These are phyloP conservation scores for Lithobates sylvaticus DNA, from an alignment of 2,797 vertebrate genomes.

Conservation along the genomic window DNA sequence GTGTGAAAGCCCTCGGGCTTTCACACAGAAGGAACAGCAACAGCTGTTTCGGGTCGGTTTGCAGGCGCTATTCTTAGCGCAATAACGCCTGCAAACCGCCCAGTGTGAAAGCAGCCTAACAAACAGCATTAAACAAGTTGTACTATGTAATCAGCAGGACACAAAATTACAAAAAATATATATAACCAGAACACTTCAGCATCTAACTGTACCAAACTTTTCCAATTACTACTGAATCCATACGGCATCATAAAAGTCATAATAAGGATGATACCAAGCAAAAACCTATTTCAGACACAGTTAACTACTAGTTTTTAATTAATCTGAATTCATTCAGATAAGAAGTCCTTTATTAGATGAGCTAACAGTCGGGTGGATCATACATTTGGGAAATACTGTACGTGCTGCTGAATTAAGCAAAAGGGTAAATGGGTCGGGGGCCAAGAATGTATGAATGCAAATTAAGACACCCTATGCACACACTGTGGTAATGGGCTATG, in stretches of 20 bases:
- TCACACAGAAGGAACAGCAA: too few species aligned
- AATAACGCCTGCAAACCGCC: too few species aligned
- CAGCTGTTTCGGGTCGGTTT: too few species aligned
- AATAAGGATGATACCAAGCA: conserved; percentile 28
- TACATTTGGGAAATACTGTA: conserved; percentile 72
- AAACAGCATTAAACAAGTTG: conserved; percentile 2
- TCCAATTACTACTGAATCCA: conserved; percentile 5
- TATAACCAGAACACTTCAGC: conserved; percentile 43
- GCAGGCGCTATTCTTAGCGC: too few species aligned
- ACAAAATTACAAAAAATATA: conserved; percentile 53
- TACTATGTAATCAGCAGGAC: conserved; percentile 49
- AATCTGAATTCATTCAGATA: conserved; percentile 76
- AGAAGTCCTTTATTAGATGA: conserved; percentile 76
- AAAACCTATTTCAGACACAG: conserved; percentile 64
- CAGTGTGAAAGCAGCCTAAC: too few species aligned
- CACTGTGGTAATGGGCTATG: conserved; percentile 69
- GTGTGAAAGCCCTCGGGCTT: too few species aligned
- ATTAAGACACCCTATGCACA: conserved; percentile 77
- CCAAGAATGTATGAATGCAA: conserved; percentile 83
- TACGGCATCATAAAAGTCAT: conserved; percentile 24
- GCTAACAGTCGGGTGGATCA: conserved; percentile 77
- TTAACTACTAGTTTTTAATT: conserved; percentile 73
- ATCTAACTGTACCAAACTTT: conserved; percentile 46
- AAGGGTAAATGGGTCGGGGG: conserved; percentile 68
- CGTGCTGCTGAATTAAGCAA: conserved; percentile 69